Base-by-base conservation (phyloP, 2,888 invertebrate genomes). In the Argyresthia albistria region DNA sequence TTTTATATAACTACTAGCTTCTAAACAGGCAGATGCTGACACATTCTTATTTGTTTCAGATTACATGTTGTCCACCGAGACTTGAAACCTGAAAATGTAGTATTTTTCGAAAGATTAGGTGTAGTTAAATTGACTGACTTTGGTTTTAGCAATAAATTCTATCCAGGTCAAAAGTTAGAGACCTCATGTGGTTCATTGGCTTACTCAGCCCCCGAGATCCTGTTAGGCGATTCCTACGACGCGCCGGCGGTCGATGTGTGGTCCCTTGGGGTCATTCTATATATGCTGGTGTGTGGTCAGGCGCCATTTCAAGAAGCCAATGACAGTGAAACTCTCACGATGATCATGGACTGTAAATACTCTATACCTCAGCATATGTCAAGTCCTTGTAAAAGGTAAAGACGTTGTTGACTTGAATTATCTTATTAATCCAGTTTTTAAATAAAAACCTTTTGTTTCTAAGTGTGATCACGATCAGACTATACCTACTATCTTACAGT, bases 321-420 rank as follows among this genome's bases (percentile, higher is more conserved):
- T 80, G 99, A 99, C 82, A 98, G 97, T 67, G 99, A 99, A 90
- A 99, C 99, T 0, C 88, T 99, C 53, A 99, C 98, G 36, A 98
- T 97, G 96, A 99, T 99, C 61, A 97, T 99, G 96, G 99, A 99
- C 82, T 99, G 99, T 88, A 97, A 97, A 89, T 99, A 98, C 77
- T 93, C 93, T 55, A 93, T 98, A 68, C 98, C 99, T 53, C 79
- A 90, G 35, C 95, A 97, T 81, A 93, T 99, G 59, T 95, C 97
- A 10, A 88, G 90, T 52, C 92, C 92, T 56, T 99, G 99, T 81
- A 92, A 93, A 86, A 91, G 91, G 95, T 95, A 63, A 65, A 74
- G 2, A 14, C 2, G 25, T 25, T 25, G n/a, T n/a, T n/a, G n/a
- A n/a, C n/a, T n/a, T n/a, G n/a, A n/a, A n/a, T n/a, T n/a, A n/a